Conservation (phyloP, 2,888 invertebrate species). For the Allygus modestus region DNA sequence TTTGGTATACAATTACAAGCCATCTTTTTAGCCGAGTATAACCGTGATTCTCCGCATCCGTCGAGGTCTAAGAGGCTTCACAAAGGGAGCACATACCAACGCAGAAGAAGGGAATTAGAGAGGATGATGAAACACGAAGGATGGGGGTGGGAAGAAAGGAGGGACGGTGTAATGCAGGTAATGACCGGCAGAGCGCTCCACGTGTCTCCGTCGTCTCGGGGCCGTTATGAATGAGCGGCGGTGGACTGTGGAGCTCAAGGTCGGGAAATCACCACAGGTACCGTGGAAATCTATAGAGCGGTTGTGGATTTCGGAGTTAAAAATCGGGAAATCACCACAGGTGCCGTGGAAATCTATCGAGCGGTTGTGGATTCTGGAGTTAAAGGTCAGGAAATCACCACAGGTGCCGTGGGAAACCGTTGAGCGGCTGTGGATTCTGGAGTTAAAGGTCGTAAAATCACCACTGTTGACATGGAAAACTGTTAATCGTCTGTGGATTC, state of each 20-base stretch:
- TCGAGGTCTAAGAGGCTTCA: too few species aligned
- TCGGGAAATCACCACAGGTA: not conserved
- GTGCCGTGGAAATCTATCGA: not conserved
- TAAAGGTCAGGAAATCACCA: not conserved
- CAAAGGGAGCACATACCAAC: too few species aligned
- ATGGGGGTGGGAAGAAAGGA: not conserved
- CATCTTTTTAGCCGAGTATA: too few species aligned
- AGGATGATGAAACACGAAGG: not conserved
- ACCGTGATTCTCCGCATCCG: too few species aligned
- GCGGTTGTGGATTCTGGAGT: not conserved
- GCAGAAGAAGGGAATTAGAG: too few species aligned
- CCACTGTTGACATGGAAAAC: not conserved
- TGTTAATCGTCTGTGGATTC: too few species aligned
- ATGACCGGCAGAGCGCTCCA: constrained; percentile 1
- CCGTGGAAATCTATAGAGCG: not conserved
- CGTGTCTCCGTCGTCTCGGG: not conserved
- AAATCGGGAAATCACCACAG: not conserved
- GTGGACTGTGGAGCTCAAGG: not conserved
- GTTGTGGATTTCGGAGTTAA: not conserved
- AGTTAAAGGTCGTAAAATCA: not conserved
- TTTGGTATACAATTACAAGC: too few species aligned
- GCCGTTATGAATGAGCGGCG: not conserved
- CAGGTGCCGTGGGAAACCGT: not conserved
- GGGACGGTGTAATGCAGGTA: not conserved
- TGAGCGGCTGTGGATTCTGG: not conserved